A percentile compares a stretch with the other conserved stretches of the same genome.
Evolutionary conservation across 2,888 invertebrate species (phyloP).

Genomic region (Agriopis aurantiaria): DNA sequence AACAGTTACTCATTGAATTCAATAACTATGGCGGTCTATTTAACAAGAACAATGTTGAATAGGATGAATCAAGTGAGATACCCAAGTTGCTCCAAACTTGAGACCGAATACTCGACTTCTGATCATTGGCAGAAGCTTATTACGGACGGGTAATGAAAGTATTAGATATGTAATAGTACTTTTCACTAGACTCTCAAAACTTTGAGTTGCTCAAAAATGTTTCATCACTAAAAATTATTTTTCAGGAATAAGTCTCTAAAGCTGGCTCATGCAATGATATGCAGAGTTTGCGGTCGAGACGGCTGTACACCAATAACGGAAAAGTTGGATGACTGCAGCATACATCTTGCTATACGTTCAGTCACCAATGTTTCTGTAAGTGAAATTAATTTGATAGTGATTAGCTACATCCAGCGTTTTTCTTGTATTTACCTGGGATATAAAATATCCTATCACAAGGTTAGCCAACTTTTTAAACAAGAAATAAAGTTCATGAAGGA

Average conservation of each 20-base stretch:
- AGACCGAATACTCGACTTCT: slow-evolving; percentile 55
- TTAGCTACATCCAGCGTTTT: not conserved
- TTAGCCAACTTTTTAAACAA: too few relatives aligned
- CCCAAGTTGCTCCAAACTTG: slow-evolving; percentile 51
- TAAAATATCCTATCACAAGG: too few relatives aligned
- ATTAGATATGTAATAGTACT: not conserved
- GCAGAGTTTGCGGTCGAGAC: slow-evolving; percentile 75
- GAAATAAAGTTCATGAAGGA: too few relatives aligned
- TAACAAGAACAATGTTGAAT: slow-evolving; percentile 75
- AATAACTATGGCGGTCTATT: slow-evolving; percentile 71
- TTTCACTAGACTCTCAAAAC: not conserved
- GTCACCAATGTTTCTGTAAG: slow-evolving; percentile 76
- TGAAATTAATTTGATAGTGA: slow-evolving; percentile 29
- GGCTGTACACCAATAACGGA: slow-evolving; percentile 73
- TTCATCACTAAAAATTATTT: not conserved
- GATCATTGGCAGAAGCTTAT: slow-evolving; percentile 76
- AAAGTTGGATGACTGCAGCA: slow-evolving; percentile 70
- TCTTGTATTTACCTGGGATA: not conserved
- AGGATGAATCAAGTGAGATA: slow-evolving; percentile 70
- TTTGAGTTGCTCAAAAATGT: not conserved
- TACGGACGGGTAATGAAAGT: slow-evolving; percentile 34
- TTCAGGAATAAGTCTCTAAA: slow-evolving; percentile 56
- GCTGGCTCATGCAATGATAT: slow-evolving; percentile 74
- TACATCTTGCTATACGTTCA: slow-evolving; percentile 72
- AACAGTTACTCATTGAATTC: not conserved